phyloP scores from a whole-genome alignment of 2,113 vertebrate species.

The Platichthys stellatus region DNA sequence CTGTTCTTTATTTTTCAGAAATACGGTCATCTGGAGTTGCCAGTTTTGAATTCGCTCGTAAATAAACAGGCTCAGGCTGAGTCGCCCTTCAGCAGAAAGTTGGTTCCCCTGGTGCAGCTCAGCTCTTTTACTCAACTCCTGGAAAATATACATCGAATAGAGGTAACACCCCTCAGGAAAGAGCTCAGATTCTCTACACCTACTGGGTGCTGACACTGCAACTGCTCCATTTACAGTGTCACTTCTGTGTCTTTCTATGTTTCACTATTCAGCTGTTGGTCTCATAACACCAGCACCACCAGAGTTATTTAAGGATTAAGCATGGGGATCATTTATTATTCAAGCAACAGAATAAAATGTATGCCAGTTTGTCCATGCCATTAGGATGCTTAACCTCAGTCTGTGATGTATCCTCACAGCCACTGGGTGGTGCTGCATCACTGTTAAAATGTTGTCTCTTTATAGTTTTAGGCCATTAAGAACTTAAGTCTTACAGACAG shows the following conservation, averaged over 20 bases:
- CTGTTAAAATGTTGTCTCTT: neutral
- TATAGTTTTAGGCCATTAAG: fast-evolving
- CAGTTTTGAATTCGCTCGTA: conserved; percentile 59
- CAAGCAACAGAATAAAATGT: conserved; percentile 7
- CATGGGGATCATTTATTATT: conserved; percentile 12
- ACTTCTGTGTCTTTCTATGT: neutral
- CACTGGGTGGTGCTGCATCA: conserved; percentile 73
- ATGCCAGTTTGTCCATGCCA: neutral
- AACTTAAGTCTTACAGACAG: conserved; percentile 10
- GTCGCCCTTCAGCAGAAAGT: conserved; percentile 49
- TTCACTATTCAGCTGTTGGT: neutral
- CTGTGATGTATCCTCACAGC: conserved; percentile 24
- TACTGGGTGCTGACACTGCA: neutral
- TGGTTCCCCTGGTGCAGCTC: conserved; percentile 86
- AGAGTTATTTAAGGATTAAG: conserved; percentile 1
- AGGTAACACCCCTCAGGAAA: conserved; percentile 78
- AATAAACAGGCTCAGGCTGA: conserved; percentile 42
- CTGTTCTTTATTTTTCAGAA: conserved; percentile 82
- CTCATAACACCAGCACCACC: neutral
- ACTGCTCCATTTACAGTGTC: neutral
- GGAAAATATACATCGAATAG: conserved; percentile 87
- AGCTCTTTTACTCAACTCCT: conserved; percentile 87
- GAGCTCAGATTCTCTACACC: neutral
- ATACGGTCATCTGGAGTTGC: conserved; percentile 78
- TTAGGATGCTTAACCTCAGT: neutral